Conservation (phyloP, 2,888 invertebrate species). For the Alentia gelatinosa region DNA sequence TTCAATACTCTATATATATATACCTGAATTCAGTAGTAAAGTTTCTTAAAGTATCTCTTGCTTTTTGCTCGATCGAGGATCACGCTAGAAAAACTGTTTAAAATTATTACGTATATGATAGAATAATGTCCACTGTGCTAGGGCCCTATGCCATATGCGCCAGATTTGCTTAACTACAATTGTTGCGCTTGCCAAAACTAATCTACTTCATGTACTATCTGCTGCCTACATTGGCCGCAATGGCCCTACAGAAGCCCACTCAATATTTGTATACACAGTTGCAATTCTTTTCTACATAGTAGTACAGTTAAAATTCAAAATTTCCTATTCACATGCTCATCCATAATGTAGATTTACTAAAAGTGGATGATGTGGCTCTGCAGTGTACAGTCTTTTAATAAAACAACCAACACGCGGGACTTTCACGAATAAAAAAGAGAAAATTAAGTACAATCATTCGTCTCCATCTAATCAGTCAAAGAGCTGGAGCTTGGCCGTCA, state of each 20-base stretch:
- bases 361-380: conserved; percentile 32
- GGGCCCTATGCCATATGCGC: conserved; percentile 46
- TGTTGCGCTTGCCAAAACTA: conserved; percentile 52
- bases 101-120: conserved; percentile 49
- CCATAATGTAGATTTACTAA: conserved; percentile 23
- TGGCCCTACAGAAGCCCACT: conserved; percentile 51
- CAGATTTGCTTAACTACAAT: conserved; percentile 46
- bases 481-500: conserved; percentile 2
- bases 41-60: conserved; percentile 25
- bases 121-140: conserved; percentile 45
- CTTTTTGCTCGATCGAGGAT: conserved; percentile 44
- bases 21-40: conserved; percentile 52
- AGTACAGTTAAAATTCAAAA: conserved; percentile 53
- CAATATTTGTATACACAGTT: conserved; percentile 47
- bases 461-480: conserved; percentile 29
- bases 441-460: conserved; percentile 45
- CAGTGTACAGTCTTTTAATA: conserved; percentile 47
- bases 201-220: conserved; percentile 30
- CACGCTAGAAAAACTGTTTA: conserved; percentile 51
- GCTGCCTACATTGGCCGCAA: conserved; percentile 46
- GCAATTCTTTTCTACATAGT: conserved; percentile 31
- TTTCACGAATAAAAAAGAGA: conserved; percentile 51
- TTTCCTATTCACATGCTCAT: conserved; percentile 49
- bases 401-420: conserved; percentile 49
- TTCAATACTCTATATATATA: conserved; percentile 50